Conservation (phyloP, 2,113 vertebrate species). For the Heptranchias perlo region DNA sequence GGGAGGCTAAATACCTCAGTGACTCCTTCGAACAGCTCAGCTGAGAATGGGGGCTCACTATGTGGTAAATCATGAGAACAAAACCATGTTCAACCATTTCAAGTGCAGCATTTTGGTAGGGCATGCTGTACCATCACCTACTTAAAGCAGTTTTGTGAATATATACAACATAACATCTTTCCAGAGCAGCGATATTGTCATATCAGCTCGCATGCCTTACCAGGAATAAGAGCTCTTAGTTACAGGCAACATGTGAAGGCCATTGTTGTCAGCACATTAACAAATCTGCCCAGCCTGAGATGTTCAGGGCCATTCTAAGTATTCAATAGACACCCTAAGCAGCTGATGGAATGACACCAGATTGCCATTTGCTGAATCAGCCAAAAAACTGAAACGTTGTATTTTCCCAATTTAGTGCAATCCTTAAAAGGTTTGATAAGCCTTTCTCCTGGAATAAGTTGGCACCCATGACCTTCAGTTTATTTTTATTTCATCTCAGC, state of each 20-base stretch:
- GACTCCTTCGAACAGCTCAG: background rate
- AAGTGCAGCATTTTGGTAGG: background rate
- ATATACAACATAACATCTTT: background rate
- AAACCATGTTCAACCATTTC: background rate
- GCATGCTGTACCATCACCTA: background rate
- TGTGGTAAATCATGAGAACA: background rate
- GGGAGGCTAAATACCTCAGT: background rate
- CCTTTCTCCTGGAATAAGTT: background rate
- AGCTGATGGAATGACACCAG: background rate
- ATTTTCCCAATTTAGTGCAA: background rate
- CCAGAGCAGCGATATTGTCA: background rate
- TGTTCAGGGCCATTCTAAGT: background rate
- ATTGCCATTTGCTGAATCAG: too few species aligned
- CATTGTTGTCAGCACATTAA: too few species aligned
- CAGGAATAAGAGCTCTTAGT: background rate
- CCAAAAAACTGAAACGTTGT: background rate
- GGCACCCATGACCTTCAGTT: too few species aligned
- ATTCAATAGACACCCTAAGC: background rate
- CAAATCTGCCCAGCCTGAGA: background rate
- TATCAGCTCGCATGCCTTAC: background rate
- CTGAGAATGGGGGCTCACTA: background rate
- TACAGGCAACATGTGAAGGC: background rate
- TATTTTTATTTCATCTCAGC: background rate
- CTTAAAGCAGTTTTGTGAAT: background rate
- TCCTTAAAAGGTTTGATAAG: background rate